Evolutionary conservation across 2,888 invertebrate species (phyloP), one percentile per base, ranked within the genome.

Genomic region (Rhingia campestris): DNA sequence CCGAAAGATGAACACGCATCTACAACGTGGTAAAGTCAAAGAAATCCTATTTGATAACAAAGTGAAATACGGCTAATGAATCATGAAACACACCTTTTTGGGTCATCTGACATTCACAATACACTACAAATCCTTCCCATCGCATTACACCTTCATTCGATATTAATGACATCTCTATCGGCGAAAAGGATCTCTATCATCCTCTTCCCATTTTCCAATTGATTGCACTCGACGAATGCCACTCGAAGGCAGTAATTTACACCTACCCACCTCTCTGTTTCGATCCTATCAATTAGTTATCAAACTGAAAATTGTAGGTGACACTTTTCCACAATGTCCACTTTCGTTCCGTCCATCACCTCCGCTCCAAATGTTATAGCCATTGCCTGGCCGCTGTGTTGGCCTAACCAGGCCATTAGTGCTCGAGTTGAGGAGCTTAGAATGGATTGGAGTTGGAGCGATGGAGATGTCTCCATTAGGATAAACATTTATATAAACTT

Each of bases 401-500:
- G 49, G 37, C 35, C 58, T 58, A 47, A 58, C 41, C 54, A 72
- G 37, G 49, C 58, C 72, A 72, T 79, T 79, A 72, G 64, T 51
- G 35, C 37, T 58, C 49, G 30, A 58, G 12, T 9, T 47, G 30
- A 0, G 43, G 56, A 56, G 64, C 22, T 22, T 22, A 22, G 22
- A 22, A 22, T 22, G 33, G 41, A 33, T 47, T 9, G 61, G 69
- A 22, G 43, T 37, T 43, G 58, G 22, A 45, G 54, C 73, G 33
- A 51, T 39, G 47, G 53, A 74, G 80, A 67, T 80, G 45, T 56
- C 75, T 70, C 59, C 64, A 64, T 74, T 66, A 56, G 77, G 72
- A 77, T 73, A 63, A 82, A 72, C 77, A 72, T 72, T 76, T 76
- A 54, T 61, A 72, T 70, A 72, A 76, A 72, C 76, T 61, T 59